Evolutionary conservation across 2,113 vertebrate species (phyloP).

Genomic region (Cyanistes caeruleus): DNA sequence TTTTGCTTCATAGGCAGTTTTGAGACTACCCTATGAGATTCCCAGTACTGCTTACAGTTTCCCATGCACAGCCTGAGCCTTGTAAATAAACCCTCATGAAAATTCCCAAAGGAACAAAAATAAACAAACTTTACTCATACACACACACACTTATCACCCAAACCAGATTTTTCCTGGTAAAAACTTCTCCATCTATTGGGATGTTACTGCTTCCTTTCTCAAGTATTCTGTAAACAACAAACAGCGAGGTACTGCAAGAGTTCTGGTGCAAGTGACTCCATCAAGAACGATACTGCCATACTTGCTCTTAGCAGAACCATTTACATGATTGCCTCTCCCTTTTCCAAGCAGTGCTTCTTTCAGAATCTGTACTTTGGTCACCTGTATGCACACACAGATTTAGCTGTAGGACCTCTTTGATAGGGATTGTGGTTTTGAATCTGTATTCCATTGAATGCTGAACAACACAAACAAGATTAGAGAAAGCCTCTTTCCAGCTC

Average conservation of each 20-base stretch:
- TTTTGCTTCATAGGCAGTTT: not conserved
- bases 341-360: not conserved
- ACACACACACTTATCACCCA: not conserved
- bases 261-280: not conserved
- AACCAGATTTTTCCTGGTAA: not conserved
- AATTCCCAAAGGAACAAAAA: not conserved
- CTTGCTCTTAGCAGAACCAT: not conserved
- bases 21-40: not conserved
- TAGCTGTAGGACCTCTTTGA: not conserved
- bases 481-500: conserved; percentile 25
- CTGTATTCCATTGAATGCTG: not conserved
- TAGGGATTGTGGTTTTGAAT: not conserved
- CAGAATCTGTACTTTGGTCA: not conserved
- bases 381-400: not conserved
- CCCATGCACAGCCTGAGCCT: not conserved
- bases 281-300: not conserved
- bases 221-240: not conserved
- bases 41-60: not conserved
- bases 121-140: not conserved
- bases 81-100: not conserved
- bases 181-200: not conserved
- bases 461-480: conserved; percentile 23
- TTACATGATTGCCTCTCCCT: not conserved
- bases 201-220: not conserved
- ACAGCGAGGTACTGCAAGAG: not conserved